Evolutionary conservation across 2,888 invertebrate species (phyloP), one percentile per base, ranked within the genome.

Genomic region (Aethes cnicana): DNA sequence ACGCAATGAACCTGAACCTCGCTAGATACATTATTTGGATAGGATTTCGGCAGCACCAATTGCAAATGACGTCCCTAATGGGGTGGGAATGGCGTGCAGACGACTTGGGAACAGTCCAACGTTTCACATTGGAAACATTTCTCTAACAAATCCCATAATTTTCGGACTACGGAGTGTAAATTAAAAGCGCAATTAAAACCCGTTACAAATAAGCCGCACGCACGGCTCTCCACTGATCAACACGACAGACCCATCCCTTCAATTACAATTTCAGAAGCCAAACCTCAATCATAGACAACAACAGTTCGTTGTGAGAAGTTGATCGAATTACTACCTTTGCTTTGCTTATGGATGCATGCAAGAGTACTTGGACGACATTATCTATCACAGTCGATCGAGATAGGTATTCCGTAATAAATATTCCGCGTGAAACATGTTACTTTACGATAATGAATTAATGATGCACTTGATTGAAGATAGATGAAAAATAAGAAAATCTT

Each of bases 1-100:
- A 77, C 76, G 75, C 78, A 69, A 66, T 77, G 74, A 74, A 75
- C 70, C 68, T 59, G 49, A 62, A 8, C 44, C 14, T 26, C 35
- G 35, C 44, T 12, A 28, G 36, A 47, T n/a, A n/a, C n/a, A n/a
- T n/a, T n/a, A n/a, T n/a, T n/a, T n/a, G n/a, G n/a, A n/a, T n/a
- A n/a, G n/a, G n/a, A 20, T 18, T 20, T 14, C 17, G 28, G 20
- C 46, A 20, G 14, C 14, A n/a, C 30, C 11, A 9, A 14, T 3
- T 14, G n/a, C 12, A 16, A 43, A 43, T n/a, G 42, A 21, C 20
- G 14, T 12, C 18, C n/a, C 3, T 3, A 20, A 14, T 16, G 8
- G 42, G 14, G 3, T 16, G 4, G 3, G 3, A n/a, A 6, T n/a
- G 7, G 5, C 23, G n/a, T n/a, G n/a, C n/a, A n/a, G n/a, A n/a